Percentiles rank a stretch among this genome's conserved stretches.
Evolutionary conservation across 1,140 invertebrate genomes (phyloP).

Genomic region (Trachymyrmex cornetzi): DNA sequence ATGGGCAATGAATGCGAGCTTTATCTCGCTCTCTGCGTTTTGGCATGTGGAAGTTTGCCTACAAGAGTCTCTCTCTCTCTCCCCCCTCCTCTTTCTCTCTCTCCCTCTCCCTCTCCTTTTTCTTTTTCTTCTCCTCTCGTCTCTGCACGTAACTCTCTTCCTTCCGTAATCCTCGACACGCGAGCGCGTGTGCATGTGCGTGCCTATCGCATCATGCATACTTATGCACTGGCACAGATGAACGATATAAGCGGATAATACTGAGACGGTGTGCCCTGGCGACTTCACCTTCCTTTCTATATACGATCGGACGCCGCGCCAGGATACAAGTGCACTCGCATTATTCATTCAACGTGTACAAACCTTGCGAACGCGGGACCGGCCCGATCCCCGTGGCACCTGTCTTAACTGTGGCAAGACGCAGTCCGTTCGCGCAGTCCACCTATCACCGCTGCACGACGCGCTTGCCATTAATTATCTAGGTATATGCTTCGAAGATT

Average conservation of each 20-base stretch:
- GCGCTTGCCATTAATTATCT: constrained; percentile 70
- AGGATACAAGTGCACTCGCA: constrained; percentile 32
- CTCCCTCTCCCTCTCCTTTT: neutral
- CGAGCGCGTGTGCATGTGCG: neutral
- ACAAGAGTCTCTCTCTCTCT: constrained; percentile 18
- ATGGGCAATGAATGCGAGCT: constrained; percentile 70
- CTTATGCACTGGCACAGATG: neutral
- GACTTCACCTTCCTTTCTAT: constrained; percentile 33
- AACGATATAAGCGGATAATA: constrained; percentile 10
- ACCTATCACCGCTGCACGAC: constrained; percentile 47
- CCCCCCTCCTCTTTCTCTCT: neutral
- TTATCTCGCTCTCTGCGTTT: constrained; percentile 43
- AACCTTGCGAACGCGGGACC: constrained; percentile 25
- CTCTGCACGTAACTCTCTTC: neutral
- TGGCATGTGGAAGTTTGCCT: constrained; percentile 22
- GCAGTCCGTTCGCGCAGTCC: constrained; percentile 1
- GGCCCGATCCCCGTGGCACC: constrained; percentile 57
- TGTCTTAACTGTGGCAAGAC: constrained; percentile 58
- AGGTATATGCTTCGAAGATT: constrained; percentile 56
- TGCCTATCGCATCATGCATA: neutral
- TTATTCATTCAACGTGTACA: constrained; percentile 65
- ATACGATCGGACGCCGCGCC: neutral
- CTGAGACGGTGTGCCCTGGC: neutral
- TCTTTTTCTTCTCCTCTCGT: neutral
- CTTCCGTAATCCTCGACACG: neutral